Conservation (phyloP, 2,113 vertebrate genomes). For the Bufo gargarizans region DNA sequence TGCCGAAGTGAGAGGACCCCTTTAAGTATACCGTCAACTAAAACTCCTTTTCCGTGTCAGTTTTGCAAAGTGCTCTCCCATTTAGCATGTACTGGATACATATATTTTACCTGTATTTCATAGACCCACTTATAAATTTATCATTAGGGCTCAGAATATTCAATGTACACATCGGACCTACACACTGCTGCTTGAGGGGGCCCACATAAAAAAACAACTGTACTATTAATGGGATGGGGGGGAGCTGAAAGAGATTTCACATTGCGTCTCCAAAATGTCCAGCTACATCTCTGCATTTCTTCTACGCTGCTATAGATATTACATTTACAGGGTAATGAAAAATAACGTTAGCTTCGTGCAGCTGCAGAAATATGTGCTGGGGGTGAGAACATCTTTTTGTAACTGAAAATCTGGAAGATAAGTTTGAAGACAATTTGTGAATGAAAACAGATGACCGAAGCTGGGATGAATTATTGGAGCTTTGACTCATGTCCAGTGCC, state of each 20-base stretch:
- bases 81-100: no score
- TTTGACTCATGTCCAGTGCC: constrained; percentile 4
- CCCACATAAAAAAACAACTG: background rate
- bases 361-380: background rate
- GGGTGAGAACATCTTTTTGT: background rate
- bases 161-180: background rate
- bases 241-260: background rate
- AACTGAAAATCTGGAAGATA: constrained; percentile 1
- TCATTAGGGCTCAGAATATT: background rate
- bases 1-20: no score
- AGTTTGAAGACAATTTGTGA: constrained; percentile 33
- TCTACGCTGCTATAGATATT: background rate
- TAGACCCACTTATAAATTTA: background rate
- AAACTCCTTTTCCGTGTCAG: no score
- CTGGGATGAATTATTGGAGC: constrained; percentile 28
- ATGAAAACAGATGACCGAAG: constrained; percentile 46
- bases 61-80: no score
- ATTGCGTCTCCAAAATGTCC: background rate
- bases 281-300: background rate
- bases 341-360: background rate
- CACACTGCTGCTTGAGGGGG: background rate
- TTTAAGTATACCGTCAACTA: no score
- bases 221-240: background rate
- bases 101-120: no score
- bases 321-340: background rate